phyloP scores from a whole-genome alignment of 2,888 invertebrate genomes.

The Eupsilia transversa region DNA sequence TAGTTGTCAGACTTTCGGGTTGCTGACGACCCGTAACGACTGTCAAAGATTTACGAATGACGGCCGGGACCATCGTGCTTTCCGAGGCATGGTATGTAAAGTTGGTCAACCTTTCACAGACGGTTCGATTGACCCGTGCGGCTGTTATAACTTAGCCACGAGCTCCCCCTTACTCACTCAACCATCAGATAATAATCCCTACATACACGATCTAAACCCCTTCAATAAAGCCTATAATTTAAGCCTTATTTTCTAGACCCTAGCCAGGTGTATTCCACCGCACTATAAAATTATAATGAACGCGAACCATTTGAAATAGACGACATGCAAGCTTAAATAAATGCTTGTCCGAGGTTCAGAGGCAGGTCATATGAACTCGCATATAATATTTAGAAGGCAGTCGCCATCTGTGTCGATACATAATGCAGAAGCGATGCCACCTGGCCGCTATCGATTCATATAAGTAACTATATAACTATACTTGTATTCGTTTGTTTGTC shows the following conservation, averaged over 20 bases:
- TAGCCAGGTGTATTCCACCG: slow-evolving; percentile 23
- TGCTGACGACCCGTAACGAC: not conserved
- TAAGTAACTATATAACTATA: slow-evolving; percentile 36
- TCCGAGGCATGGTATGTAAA: not conserved
- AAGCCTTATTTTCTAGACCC: not conserved
- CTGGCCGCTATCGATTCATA: slow-evolving; percentile 78
- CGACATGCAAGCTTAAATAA: slow-evolving; percentile 59
- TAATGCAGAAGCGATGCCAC: slow-evolving; percentile 79
- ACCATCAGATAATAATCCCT: not conserved
- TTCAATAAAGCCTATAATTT: slow-evolving; percentile 9
- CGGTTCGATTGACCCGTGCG: not conserved
- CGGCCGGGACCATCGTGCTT: not conserved
- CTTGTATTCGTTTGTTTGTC: slow-evolving; percentile 31
- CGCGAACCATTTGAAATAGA: slow-evolving; percentile 19
- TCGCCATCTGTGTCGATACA: slow-evolving; percentile 71
- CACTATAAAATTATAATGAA: slow-evolving; percentile 41
- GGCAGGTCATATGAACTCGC: slow-evolving; percentile 67
- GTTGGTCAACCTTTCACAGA: not conserved
- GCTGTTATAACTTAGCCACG: not conserved
- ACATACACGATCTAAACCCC: not conserved
- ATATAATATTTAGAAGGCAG: slow-evolving; percentile 76
- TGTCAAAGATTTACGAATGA: not conserved
- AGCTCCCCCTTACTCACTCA: not conserved
- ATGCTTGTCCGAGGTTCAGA: slow-evolving; percentile 57
- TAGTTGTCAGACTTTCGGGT: not conserved